Percentiles rank a stretch among this genome's conserved stretches.
Evolutionary conservation across 2,797 vertebrate species (phyloP).

Genomic region (Knipowitschia caucasica): DNA sequence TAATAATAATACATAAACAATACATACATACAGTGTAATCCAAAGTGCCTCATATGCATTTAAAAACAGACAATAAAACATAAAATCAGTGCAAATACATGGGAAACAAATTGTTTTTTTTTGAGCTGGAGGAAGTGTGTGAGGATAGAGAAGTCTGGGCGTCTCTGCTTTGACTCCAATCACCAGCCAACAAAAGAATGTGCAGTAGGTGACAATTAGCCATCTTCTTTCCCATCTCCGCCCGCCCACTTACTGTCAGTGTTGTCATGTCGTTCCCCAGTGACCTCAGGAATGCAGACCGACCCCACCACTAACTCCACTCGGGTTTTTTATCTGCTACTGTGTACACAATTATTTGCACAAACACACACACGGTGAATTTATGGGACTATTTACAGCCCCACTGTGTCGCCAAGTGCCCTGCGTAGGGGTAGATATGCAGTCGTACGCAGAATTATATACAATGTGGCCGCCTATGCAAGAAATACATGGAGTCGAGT

Average conservation of each 20-base stretch:
- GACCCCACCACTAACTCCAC: slow-evolving; percentile 34
- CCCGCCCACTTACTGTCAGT: slow-evolving; percentile 17
- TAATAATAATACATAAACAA: no score
- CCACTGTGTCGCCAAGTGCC: slow-evolving; percentile 45
- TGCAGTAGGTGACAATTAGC: slow-evolving; percentile 8
- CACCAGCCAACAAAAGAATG: slow-evolving; percentile 7
- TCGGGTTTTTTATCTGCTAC: slow-evolving; percentile 23
- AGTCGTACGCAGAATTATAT: background rate
- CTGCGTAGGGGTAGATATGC: slow-evolving; percentile 41
- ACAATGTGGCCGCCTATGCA: no score
- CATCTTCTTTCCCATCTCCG: slow-evolving; percentile 16
- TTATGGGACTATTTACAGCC: slow-evolving; percentile 63
- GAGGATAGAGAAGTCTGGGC: no score
- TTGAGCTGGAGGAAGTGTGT: no score
- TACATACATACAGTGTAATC: no score
- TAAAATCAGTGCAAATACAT: no score
- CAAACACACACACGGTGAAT: slow-evolving; percentile 32
- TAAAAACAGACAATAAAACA: no score
- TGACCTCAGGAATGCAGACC: slow-evolving; percentile 59
- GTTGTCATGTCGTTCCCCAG: slow-evolving; percentile 37
- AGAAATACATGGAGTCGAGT: no score
- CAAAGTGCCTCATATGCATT: no score
- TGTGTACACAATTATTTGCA: slow-evolving; percentile 13
- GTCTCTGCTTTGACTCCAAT: no score
- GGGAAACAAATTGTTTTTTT: no score